These are phyloP conservation scores for human DNA, from an alignment of 2,113 vertebrate species.

Conservation along the genomic window GRCh38 chr3:83344001-83344500, in stretches of 20 bases:
- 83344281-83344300: background rate
- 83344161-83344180: background rate
- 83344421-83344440: background rate
- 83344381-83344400: background rate
- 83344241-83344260: background rate
- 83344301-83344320: background rate
- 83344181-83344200: background rate
- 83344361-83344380: background rate
- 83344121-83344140: background rate
- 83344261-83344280: background rate
- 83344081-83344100: background rate
- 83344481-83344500: background rate
- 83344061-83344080: background rate
- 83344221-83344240: background rate
- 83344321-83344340: background rate
- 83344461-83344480: background rate
- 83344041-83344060: background rate
- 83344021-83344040: constrained; percentile 49
- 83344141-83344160: background rate
- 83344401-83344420: background rate
- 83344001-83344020: constrained; percentile 30
- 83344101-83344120: background rate
- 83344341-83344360: background rate
- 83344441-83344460: background rate
- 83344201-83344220: background rate